Percentiles rank a stretch among this genome's conserved stretches.
These are phyloP conservation scores for Perognathus longimembris DNA, from an alignment of 2,113 vertebrate species.

Conservation along the genomic window DNA sequence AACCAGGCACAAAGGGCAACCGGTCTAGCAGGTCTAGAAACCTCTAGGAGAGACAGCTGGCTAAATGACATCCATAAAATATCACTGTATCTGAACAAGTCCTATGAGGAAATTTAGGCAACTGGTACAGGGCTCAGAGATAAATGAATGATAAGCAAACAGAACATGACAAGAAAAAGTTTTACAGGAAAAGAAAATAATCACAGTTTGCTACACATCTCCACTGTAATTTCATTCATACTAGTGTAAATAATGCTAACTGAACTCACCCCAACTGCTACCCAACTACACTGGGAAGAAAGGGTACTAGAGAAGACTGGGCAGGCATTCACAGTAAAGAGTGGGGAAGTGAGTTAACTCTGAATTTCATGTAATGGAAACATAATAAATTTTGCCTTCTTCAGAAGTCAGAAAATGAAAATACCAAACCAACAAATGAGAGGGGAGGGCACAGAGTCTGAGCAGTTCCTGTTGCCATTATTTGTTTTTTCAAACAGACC, in stretches of 20 bases:
- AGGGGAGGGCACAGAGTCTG: not conserved
- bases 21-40: not conserved
- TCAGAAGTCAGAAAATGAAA: not conserved
- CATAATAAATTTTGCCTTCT: not conserved
- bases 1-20: not conserved
- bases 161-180: slow-evolving; percentile 18
- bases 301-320: not conserved
- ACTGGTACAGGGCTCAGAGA: not conserved
- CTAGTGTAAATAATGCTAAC: not conserved
- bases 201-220: not conserved
- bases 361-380: not conserved
- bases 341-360: not conserved
- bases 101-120: not conserved
- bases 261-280: not conserved
- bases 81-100: not conserved
- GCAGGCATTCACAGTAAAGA: not conserved
- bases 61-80: not conserved
- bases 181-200: not conserved
- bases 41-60: not conserved
- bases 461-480: not conserved
- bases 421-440: not conserved
- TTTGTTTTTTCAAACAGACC: not conserved
- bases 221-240: not conserved
- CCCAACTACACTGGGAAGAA: not conserved
- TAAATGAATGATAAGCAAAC: not conserved